Conservation (phyloP, 2,888 invertebrate species). For the Sericinus montela region DNA sequence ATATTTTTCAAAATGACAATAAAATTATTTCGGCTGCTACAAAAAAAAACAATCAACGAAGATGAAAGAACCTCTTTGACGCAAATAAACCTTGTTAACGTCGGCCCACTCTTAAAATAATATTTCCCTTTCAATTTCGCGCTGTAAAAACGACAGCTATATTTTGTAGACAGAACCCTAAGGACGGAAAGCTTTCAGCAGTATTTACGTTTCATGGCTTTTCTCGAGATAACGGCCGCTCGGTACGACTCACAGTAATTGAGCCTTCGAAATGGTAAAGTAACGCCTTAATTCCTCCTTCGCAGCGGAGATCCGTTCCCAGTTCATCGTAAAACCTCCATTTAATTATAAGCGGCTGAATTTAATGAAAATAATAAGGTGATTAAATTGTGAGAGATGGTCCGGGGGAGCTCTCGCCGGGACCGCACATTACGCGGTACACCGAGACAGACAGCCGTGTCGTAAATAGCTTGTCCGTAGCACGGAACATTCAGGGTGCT, state of each 20-base stretch:
- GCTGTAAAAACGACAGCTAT: neutral
- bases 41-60: neutral
- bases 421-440: too few species aligned
- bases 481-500: too few species aligned
- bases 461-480: too few species aligned
- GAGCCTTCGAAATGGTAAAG: slow-evolving; percentile 6
- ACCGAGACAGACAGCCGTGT: too few species aligned
- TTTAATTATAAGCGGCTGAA: neutral
- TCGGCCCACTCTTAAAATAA: neutral
- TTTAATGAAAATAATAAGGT: neutral
- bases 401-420: neutral
- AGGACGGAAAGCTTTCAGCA: neutral
- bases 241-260: neutral
- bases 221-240: neutral
- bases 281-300: slow-evolving; percentile 5
- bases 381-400: neutral
- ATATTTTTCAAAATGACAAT: too few species aligned
- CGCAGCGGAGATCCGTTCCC: neutral
- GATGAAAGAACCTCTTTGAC: neutral
- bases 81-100: neutral
- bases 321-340: slow-evolving; percentile 2
- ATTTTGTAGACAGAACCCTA: neutral
- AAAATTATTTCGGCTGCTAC: too few species aligned
- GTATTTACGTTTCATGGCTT: neutral
- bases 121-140: neutral